Evolutionary conservation across 2,113 vertebrate genomes (phyloP).

Genomic region (Macrotis lagotis): DNA sequence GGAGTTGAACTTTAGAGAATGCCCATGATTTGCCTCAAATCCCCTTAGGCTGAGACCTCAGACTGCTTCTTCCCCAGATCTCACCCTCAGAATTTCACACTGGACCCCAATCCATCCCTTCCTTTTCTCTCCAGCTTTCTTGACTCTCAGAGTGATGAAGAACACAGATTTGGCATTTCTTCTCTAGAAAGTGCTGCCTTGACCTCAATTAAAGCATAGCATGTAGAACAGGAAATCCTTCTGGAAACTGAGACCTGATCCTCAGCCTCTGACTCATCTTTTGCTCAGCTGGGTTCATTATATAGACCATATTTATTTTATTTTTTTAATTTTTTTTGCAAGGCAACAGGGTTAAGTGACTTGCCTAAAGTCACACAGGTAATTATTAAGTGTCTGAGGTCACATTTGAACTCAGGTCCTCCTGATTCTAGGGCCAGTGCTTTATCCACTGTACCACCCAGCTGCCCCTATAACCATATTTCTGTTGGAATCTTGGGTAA

Average conservation of each 20-base stretch:
- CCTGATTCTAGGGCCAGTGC: too few species aligned
- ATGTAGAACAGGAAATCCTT: neutral
- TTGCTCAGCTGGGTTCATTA: neutral
- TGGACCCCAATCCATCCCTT: neutral
- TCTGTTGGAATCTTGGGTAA: neutral
- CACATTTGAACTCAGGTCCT: too few species aligned
- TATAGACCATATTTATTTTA: too few species aligned
- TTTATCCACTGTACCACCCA: too few species aligned
- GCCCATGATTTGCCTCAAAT: neutral
- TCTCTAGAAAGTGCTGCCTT: neutral
- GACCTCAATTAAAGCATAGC: neutral
- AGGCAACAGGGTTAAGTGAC: too few species aligned
- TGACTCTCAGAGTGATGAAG: neutral
- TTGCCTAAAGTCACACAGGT: too few species aligned
- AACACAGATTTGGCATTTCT: neutral
- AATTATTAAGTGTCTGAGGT: too few species aligned
- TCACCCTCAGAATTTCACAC: neutral
- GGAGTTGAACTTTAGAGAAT: neutral
- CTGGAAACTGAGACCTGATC: neutral
- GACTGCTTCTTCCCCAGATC: neutral
- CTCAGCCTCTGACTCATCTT: neutral
- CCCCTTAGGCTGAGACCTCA: neutral
- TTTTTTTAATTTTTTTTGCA: too few species aligned
- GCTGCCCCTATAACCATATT: neutral
- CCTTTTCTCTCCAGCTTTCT: neutral